Base-by-base conservation (phyloP, 2,888 invertebrate genomes). In the Phalera bucephala region DNA sequence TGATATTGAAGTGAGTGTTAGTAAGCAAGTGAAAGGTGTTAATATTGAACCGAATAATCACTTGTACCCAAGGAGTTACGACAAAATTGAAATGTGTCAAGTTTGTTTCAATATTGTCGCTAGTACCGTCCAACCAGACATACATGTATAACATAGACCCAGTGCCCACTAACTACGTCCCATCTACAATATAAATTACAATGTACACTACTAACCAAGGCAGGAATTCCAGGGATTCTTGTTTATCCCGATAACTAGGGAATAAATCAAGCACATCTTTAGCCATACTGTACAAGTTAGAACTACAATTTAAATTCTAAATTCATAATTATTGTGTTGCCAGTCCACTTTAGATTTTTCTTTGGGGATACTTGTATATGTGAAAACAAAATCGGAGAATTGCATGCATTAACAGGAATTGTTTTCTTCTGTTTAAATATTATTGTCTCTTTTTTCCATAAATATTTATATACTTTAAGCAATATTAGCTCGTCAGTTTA, bases 191-290 rank as follows among this genome's bases (percentile, higher is more conserved):
- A 76, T 74, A 72, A 68, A 77, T 73, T 80, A 80, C 73, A 77
- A 64, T 75, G 68, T 79, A 76, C 71, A 73, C 91, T 94, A 94
- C 94, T 93, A 93, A 94, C 94, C 94, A 94, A 92, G 94, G 94
- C 85, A 93, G 92, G 91, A 92, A 94, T 88, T 94, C 94, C 93
- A 94, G 92, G 81, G 92, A 91, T 83, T 94, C 94, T 91, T 91
- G 92, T 91, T 94, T 94, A 92, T 94, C 94, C 93, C 94, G 93
- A 91, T 93, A 93, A 94, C 94, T 94, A 92, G 90, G 84, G 84
- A 90, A 91, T 85, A 87, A 86, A 86, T 69, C 78, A 87, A 85
- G 85, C 80, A 80, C 47, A 64, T 64, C 58, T 79, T 80, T 82
- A 84, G 78, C 71, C 61, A 67, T 72, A 70, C 58, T 62, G 51